A percentile compares a stretch with the other conserved stretches of the same genome.
These are phyloP conservation scores for Oncorhynchus masou DNA, from an alignment of 2,113 vertebrate genomes.

Conservation along the genomic window DNA sequence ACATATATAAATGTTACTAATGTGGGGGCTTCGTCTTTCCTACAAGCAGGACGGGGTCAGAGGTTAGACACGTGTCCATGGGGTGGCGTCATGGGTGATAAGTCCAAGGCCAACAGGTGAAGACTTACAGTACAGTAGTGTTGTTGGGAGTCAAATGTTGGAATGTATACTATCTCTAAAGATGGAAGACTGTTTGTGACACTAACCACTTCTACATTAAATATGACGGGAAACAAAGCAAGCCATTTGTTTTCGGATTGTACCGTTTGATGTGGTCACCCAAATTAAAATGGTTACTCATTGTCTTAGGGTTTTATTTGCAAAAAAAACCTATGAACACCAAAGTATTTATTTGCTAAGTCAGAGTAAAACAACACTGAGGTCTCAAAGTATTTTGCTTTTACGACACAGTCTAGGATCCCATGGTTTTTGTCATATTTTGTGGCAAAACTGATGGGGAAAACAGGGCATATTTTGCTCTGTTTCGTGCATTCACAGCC, in stretches of 20 bases:
- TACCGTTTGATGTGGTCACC: neutral
- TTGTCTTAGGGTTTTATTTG: no score
- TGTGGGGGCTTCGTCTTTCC: neutral
- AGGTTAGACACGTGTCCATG: neutral
- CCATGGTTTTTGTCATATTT: conserved; percentile 22
- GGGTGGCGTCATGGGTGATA: conserved; percentile 2
- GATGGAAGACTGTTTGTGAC: no score
- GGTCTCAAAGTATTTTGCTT: conserved; percentile 1
- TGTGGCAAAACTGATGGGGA: conserved; percentile 18
- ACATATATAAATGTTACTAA: neutral
- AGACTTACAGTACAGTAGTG: neutral
- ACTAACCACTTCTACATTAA: no score
- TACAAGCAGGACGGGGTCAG: neutral
- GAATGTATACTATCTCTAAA: neutral
- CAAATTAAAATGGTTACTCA: neutral
- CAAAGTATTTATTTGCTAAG: conserved; percentile 1
- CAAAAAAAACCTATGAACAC: neutral
- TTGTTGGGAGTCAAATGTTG: neutral
- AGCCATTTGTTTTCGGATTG: no score
- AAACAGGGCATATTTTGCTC: conserved; percentile 12
- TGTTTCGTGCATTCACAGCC: conserved; percentile 11
- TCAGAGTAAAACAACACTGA: neutral
- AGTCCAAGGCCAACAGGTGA: conserved; percentile 3
- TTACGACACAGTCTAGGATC: neutral
- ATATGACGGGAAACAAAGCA: no score